Evolutionary conservation across 2,888 invertebrate species (phyloP), one percentile per base, ranked within the genome.

Genomic region (Thalpophila matura): DNA sequence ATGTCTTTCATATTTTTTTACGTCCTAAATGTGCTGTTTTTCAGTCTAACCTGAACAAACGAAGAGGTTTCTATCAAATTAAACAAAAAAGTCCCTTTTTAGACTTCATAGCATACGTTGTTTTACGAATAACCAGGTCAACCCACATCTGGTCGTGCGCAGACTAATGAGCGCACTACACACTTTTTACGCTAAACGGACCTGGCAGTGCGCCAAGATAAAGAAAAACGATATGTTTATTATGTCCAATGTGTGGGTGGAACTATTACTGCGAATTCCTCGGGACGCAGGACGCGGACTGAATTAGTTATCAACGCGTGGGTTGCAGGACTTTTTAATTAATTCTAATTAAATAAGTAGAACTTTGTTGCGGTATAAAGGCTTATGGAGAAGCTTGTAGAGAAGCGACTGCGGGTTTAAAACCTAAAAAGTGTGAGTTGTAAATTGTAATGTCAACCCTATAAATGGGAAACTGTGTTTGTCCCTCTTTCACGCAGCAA

Each of bases 331-430:
- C 50, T 56, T 56, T 46, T 46, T 54, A 73, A 73, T 73, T 50
- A 51, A 56, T 72, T 74, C 46, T 59, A 74, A 70, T 70, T 67
- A 74, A 69, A 66, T 51, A 37, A 57, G 50, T 20, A 35, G 10
- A 63, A 72, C 49, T 65, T 67, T 61, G 18, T 33, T 29, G 38
- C 20, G 24, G 33, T 37, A 1, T 24, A 12, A 50, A 33, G 40
- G 63, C 42, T 64, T 29, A 47, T 68, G n/a, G 43, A 42, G 7
- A 31, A 20, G 29, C 35, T 22, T 26, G 14, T 24, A 37, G n/a
- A 9, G 1, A 29, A 20, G 26, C 35, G 27, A 67, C 43, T 67
- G 16, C 1, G 31, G 20, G 45, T 45, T 63, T 24, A 12, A 31
- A 61, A 37, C 43, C 20, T 1, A 29, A 12, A 24, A 53, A 6